phyloP scores from a whole-genome alignment of 2,113 vertebrate genomes.

The Pterocles orientalis region DNA sequence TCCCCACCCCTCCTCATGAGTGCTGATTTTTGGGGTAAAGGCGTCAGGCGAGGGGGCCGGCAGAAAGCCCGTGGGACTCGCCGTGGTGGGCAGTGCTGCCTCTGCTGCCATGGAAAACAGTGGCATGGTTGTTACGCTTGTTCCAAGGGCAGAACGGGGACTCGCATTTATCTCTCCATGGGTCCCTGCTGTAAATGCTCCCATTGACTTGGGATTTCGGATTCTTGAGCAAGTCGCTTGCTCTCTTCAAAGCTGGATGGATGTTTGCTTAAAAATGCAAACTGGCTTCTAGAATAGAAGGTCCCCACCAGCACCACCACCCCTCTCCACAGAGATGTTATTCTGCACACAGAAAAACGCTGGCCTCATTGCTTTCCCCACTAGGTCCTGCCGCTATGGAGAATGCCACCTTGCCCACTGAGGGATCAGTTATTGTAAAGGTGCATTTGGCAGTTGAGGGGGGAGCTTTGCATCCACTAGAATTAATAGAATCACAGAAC shows the following conservation, averaged over 20 bases:
- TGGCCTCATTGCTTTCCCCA: background rate
- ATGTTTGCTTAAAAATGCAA: conserved; percentile 3
- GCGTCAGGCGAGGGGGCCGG: background rate
- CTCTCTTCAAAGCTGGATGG: background rate
- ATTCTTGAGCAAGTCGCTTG: background rate
- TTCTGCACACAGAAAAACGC: background rate
- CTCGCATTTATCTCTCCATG: background rate
- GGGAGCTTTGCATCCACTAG: background rate
- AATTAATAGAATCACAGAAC: background rate
- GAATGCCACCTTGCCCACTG: background rate
- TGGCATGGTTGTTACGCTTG: background rate
- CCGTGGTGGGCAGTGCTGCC: background rate
- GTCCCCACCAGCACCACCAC: background rate
- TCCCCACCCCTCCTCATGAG: background rate
- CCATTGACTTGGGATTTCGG: background rate
- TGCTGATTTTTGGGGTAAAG: background rate
- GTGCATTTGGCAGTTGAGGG: background rate
- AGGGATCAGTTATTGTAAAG: background rate
- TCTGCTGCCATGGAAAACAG: background rate
- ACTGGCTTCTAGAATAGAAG: background rate
- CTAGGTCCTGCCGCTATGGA: background rate
- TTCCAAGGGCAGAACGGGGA: background rate
- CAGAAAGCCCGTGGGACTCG: background rate
- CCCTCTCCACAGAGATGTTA: background rate
- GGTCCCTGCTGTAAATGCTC: background rate